Evolutionary conservation across 2,797 vertebrate species (phyloP).

Genomic region (Myripristis murdjan): DNA sequence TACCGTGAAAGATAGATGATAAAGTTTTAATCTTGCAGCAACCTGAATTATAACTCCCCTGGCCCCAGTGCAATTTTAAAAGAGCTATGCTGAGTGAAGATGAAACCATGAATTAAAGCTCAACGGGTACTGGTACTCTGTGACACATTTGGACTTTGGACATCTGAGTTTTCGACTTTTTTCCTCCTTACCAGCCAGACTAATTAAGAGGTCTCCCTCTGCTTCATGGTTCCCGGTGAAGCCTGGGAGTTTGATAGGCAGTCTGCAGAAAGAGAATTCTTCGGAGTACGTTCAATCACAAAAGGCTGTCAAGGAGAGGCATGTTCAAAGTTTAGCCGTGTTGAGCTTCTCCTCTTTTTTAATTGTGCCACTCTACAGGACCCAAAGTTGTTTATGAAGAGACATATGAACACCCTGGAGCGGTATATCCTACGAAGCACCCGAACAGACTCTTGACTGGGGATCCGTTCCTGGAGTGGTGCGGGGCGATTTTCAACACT

Average conservation of each 20-base stretch:
- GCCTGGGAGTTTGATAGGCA: slow-evolving; percentile 57
- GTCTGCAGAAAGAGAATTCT: slow-evolving; percentile 33
- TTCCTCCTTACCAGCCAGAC: slow-evolving; percentile 30
- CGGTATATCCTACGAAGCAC: neutral
- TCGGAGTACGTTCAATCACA: slow-evolving; percentile 45
- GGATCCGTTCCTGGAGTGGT: neutral
- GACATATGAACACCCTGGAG: slow-evolving; percentile 22
- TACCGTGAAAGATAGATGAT: neutral
- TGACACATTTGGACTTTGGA: slow-evolving; percentile 58
- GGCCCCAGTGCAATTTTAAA: slow-evolving; percentile 13
- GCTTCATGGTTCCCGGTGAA: slow-evolving; percentile 29
- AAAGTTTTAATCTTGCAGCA: neutral
- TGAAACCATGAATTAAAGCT: slow-evolving; percentile 40
- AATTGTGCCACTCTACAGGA: slow-evolving; percentile 32
- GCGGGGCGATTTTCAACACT: slow-evolving; percentile 13
- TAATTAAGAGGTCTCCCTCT: slow-evolving; percentile 68
- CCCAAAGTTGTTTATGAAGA: slow-evolving; percentile 27
- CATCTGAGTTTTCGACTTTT: slow-evolving; percentile 37
- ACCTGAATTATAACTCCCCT: slow-evolving; percentile 17
- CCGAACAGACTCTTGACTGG: neutral
- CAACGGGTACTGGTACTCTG: slow-evolving; percentile 29
- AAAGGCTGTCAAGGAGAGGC: slow-evolving; percentile 49
- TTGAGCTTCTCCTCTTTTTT: slow-evolving; percentile 35
- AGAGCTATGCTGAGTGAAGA: neutral
- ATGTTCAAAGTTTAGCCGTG: slow-evolving; percentile 6